Percentiles rank a stretch among this genome's conserved stretches.
phyloP scores from a whole-genome alignment of 2,113 vertebrate genomes.

The Seriola quinqueradiata region DNA sequence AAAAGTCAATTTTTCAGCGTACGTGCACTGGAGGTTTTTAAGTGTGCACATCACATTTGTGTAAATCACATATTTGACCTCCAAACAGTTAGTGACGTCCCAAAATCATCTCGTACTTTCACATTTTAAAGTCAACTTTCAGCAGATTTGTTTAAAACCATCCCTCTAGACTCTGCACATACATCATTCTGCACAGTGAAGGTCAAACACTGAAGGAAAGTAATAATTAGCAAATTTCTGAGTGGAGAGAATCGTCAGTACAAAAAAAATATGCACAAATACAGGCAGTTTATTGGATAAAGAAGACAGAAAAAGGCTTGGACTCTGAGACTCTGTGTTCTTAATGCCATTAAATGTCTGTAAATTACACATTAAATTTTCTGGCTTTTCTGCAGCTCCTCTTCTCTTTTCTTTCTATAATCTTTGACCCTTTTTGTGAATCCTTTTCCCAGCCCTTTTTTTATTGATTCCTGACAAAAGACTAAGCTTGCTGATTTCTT shows the following conservation, averaged over 20 bases:
- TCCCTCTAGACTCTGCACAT: neutral
- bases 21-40: neutral
- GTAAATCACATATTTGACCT: neutral
- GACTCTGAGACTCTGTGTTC: neutral
- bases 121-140: neutral
- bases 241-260: neutral
- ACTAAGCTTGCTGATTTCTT: neutral
- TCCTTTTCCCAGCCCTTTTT: neutral
- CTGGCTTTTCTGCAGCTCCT: neutral
- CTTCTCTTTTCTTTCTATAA: neutral
- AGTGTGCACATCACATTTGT: neutral
- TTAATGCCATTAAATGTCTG: too few relatives aligned
- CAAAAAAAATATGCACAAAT: slow-evolving; percentile 1
- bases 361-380: neutral
- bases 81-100: neutral
- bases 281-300: neutral
- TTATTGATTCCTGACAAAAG: neutral
- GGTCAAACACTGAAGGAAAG: neutral
- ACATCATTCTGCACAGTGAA: neutral
- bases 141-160: neutral
- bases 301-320: neutral
- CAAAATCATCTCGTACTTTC: neutral
- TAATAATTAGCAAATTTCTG: neutral
- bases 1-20: neutral
- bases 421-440: neutral